Conservation (phyloP, 2,113 vertebrate genomes). For the Phalacrocorax pelagicus region DNA sequence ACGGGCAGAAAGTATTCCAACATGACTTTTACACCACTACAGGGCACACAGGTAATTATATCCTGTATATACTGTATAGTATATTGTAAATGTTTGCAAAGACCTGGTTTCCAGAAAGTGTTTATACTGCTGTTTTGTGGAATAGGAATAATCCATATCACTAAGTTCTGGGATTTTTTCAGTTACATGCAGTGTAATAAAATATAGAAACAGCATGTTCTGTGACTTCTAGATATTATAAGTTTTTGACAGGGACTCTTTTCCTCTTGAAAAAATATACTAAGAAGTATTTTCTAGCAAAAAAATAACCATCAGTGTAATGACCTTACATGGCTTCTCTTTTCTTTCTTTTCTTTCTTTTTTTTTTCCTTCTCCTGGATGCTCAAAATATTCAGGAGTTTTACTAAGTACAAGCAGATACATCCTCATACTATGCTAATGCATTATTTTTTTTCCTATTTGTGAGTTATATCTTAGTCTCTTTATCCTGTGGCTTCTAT, state of each 20-base stretch:
- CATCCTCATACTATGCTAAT: neutral
- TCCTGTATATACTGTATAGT: neutral
- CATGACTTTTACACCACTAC: neutral
- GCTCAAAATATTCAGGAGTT: neutral
- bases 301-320: neutral
- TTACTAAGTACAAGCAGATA: neutral
- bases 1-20: neutral
- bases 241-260: neutral
- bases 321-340: neutral
- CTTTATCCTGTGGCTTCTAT: neutral
- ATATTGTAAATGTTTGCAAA: neutral
- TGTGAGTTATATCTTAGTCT: neutral
- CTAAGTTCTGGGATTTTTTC: neutral
- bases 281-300: constrained; percentile 23
- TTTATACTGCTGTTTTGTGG: neutral
- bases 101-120: neutral
- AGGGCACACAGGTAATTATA: neutral
- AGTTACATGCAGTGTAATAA: neutral
- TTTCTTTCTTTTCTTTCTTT: neutral
- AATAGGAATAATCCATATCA: neutral
- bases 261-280: neutral
- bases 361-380: neutral
- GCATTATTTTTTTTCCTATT: neutral
- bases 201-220: neutral
- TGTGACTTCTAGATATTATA: neutral